These are phyloP conservation scores for Lysandra coridon DNA, from an alignment of 2,888 invertebrate genomes.

Conservation along the genomic window DNA sequence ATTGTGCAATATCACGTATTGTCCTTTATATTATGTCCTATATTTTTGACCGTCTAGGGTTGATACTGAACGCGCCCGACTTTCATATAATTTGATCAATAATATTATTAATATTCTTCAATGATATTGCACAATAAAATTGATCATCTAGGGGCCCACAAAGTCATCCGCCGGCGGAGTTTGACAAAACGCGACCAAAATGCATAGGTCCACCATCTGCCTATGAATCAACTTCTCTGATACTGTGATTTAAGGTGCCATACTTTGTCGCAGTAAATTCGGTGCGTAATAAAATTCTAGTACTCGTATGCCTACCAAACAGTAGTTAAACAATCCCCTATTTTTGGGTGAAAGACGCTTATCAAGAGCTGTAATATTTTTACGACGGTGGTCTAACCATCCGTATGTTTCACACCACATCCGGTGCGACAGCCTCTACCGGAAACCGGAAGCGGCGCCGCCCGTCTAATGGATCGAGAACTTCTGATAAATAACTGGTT, in stretches of 20 bases:
- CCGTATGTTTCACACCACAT: conserved; percentile 41
- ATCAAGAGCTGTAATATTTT: conserved; percentile 32
- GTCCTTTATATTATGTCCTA: no score
- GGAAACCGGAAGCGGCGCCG: conserved; percentile 48
- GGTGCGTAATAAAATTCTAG: neutral
- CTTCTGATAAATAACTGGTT: conserved; percentile 45
- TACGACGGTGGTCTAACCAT: conserved; percentile 23
- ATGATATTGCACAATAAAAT: no score
- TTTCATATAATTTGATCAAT: no score
- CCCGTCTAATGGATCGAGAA: conserved; percentile 50
- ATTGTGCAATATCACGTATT: no score
- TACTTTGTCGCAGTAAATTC: neutral
- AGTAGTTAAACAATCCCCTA: neutral
- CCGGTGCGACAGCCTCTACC: conserved; percentile 45
- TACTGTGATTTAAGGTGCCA: neutral
- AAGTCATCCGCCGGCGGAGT: no score
- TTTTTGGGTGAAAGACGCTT: neutral
- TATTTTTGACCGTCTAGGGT: no score
- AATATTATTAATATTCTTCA: no score
- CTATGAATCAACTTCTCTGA: no score
- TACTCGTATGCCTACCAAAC: neutral
- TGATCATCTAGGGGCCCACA: no score
- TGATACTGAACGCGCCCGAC: no score
- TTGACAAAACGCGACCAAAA: no score
- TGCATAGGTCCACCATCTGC: no score